These are phyloP conservation scores for Apaloderma vittatum DNA, from an alignment of 2,113 vertebrate species.

Conservation along the genomic window DNA sequence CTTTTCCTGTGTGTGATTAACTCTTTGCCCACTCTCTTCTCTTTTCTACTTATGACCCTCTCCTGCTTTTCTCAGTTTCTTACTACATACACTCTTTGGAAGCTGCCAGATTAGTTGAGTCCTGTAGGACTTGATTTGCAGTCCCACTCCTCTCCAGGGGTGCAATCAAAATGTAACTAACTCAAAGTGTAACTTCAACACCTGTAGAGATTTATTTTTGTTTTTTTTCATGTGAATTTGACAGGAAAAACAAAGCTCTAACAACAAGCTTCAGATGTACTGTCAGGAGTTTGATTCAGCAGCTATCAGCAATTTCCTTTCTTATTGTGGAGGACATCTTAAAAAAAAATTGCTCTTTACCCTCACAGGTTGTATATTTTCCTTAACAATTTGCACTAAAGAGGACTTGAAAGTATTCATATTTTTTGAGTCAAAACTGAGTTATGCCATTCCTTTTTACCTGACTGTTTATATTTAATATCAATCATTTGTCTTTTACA, in stretches of 20 bases:
- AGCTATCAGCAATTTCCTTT: neutral
- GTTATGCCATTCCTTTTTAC: neutral
- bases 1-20: neutral
- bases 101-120: neutral
- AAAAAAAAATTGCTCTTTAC: neutral
- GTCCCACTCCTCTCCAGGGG: neutral
- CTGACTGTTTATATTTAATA: neutral
- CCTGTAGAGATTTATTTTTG: neutral
- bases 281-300: neutral
- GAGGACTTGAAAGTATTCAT: rapidly evolving
- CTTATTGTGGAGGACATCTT: neutral
- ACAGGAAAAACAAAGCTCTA: neutral
- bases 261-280: neutral
- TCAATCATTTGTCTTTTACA: neutral
- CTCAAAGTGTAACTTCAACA: neutral
- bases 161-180: neutral
- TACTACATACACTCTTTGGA: neutral
- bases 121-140: neutral
- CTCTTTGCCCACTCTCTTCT: neutral
- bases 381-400: neutral
- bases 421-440: neutral
- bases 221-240: neutral
- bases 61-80: neutral
- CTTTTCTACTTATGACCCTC: neutral
- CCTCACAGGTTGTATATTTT: neutral